Evolutionary conservation across 2,797 vertebrate genomes (phyloP).

Genomic region (Cirrhinus mrigala): DNA sequence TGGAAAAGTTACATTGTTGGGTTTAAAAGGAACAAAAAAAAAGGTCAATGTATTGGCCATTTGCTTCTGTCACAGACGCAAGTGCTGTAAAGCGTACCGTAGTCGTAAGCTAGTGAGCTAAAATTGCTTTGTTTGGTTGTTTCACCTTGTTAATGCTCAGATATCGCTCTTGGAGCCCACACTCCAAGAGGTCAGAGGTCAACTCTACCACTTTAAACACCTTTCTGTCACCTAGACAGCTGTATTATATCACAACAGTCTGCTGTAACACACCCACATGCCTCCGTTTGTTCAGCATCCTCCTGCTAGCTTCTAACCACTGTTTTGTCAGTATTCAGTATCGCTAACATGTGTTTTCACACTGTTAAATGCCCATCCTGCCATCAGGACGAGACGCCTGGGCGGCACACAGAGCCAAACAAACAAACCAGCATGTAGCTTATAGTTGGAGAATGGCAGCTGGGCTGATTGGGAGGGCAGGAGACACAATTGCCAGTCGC

Average conservation of each 20-base stretch:
- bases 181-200: slow-evolving; percentile 49
- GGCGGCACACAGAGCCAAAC: slow-evolving; percentile 45
- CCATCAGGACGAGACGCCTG: slow-evolving; percentile 33
- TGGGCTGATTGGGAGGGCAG: slow-evolving; percentile 51
- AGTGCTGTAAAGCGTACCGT: slow-evolving; percentile 30
- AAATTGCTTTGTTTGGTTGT: slow-evolving; percentile 43
- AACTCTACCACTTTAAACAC: slow-evolving; percentile 46
- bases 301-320: slow-evolving; percentile 1
- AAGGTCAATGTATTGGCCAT: slow-evolving; percentile 53
- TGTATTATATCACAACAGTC: slow-evolving; percentile 31
- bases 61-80: slow-evolving; percentile 1
- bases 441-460: slow-evolving; percentile 45
- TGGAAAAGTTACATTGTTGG: slow-evolving; percentile 47
- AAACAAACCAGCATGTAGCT: slow-evolving; percentile 54
- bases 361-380: slow-evolving; percentile 53
- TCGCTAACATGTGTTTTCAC: slow-evolving; percentile 48
- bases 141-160: slow-evolving; percentile 53
- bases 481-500: slow-evolving; percentile 75
- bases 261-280: not conserved
- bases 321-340: slow-evolving; percentile 37
- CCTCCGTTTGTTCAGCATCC: slow-evolving; percentile 40
- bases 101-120: slow-evolving; percentile 25
- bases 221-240: slow-evolving; percentile 35
- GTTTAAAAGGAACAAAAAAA: slow-evolving; percentile 32
- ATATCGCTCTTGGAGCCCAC: slow-evolving; percentile 35